Evolutionary conservation across 2,888 invertebrate species (phyloP), one percentile per base, ranked within the genome.

Genomic region (Oscheius sp.): DNA sequence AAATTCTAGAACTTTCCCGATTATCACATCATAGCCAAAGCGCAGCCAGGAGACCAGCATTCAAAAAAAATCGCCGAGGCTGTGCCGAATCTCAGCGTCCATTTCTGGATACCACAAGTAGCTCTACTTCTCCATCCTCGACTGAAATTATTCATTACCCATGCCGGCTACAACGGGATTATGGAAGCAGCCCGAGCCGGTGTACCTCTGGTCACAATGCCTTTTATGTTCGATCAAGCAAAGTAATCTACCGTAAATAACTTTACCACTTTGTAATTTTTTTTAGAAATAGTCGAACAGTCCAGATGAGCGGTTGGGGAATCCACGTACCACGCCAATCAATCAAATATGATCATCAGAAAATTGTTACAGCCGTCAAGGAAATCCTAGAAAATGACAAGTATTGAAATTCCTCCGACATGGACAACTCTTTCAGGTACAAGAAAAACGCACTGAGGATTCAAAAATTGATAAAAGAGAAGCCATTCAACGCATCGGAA

Each of bases 141-240:
- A 21, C 45, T 83, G 41, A 76, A 76, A 52, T 41, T 77, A 9
- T 85, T 86, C 78, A 82, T 86, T 49, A 86, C 85, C 2, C 86
- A 86, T 66, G 79, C 77, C 16, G 86, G 86, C 0, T 86, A 85
- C 61, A 86, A 86, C 66, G 81, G 83, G 61, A 58, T 86, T 18
- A 74, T 86, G 75, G 86, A 86, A 73, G 76, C 84, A 1, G 82
- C 86, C 1, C 61, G 76, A 41, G 69, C 73, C n/a, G 85, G 84
- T 52, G 76, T 81, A 43, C 85, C 85, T 1, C 58, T 85, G 2
- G 23, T 82, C 27, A 68, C 74, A 13, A 76, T 82, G n/a, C 80
- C 80, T 9, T 77, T 83, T 63, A 82, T 83, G 77, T 74, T 72
- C 69, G 73, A 70, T 74, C 74, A 81, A 72, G 69, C 78, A 29